Evolutionary conservation across 2,888 invertebrate species (phyloP).

Genomic region (Endotricha flammealis): DNA sequence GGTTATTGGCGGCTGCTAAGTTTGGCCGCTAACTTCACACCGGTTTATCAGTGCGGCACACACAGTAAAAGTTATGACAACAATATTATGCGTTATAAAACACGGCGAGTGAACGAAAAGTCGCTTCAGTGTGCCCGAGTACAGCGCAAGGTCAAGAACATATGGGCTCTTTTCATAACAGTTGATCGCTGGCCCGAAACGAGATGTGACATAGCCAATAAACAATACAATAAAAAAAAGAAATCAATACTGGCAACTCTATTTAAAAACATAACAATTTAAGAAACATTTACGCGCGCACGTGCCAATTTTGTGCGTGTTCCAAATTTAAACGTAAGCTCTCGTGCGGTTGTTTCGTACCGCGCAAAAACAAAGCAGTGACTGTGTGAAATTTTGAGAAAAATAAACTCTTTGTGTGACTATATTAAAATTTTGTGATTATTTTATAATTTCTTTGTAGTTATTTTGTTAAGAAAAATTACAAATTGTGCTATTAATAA

Average conservation of each 20-base stretch:
- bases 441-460: neutral
- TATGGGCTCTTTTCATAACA: slow-evolving; percentile 60
- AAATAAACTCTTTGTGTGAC: slow-evolving; percentile 8
- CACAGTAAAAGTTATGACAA: slow-evolving; percentile 69
- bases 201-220: slow-evolving; percentile 48
- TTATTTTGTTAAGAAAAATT: no score
- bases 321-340: slow-evolving; percentile 25
- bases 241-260: slow-evolving; percentile 13
- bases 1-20: no score
- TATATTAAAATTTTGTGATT: slow-evolving; percentile 6
- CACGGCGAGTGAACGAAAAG: slow-evolving; percentile 57
- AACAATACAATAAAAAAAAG: slow-evolving; percentile 29
- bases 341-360: slow-evolving; percentile 24
- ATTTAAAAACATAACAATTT: slow-evolving; percentile 15
- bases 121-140: slow-evolving; percentile 62
- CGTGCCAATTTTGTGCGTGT: slow-evolving; percentile 5
- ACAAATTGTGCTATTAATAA: neutral
- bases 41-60: slow-evolving; percentile 24
- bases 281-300: slow-evolving; percentile 19
- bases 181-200: slow-evolving; percentile 48
- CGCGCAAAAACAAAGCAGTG: slow-evolving; percentile 26
- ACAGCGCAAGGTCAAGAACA: slow-evolving; percentile 71
- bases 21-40: no score
- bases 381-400: slow-evolving; percentile 5
- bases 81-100: slow-evolving; percentile 73